A percentile compares a stretch with the other conserved stretches of the same genome.
These are phyloP conservation scores for Philereme vetulata DNA, from an alignment of 2,888 invertebrate species.

Conservation along the genomic window DNA sequence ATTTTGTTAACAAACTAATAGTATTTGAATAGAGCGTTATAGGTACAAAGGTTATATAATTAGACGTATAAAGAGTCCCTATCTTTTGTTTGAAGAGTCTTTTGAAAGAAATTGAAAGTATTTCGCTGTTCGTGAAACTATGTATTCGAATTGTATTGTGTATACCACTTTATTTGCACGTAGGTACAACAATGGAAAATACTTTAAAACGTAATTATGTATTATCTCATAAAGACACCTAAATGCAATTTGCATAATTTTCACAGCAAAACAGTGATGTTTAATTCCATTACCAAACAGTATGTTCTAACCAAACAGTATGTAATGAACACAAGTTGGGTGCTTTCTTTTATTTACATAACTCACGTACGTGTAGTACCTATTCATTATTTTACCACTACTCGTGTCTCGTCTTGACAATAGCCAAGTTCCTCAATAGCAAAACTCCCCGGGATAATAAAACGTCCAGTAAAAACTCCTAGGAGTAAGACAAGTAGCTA, in stretches of 20 bases:
- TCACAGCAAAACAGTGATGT: constrained; percentile 2
- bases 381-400: constrained; percentile 49
- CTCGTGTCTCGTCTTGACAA: constrained; percentile 29
- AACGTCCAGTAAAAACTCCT: constrained; percentile 28
- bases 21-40: no score
- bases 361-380: constrained; percentile 24
- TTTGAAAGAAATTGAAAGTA: no score
- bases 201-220: no score
- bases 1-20: constrained; percentile 26
- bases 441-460: constrained; percentile 32
- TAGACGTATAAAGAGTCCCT: no score
- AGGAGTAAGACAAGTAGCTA: constrained; percentile 32
- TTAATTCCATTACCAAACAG: constrained; percentile 17
- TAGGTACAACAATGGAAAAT: no score
- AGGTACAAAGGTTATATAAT: no score
- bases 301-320: constrained; percentile 25
- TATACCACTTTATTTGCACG: no score
- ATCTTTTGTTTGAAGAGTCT: no score
- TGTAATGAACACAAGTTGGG: constrained; percentile 26
- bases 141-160: no score
- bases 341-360: constrained; percentile 37
- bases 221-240: background rate
- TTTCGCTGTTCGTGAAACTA: no score
- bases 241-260: constrained; percentile 13
- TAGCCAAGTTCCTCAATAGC: constrained; percentile 33